Evolutionary conservation across 2,888 invertebrate genomes (phyloP).

Genomic region (Drosophila prolongata): DNA sequence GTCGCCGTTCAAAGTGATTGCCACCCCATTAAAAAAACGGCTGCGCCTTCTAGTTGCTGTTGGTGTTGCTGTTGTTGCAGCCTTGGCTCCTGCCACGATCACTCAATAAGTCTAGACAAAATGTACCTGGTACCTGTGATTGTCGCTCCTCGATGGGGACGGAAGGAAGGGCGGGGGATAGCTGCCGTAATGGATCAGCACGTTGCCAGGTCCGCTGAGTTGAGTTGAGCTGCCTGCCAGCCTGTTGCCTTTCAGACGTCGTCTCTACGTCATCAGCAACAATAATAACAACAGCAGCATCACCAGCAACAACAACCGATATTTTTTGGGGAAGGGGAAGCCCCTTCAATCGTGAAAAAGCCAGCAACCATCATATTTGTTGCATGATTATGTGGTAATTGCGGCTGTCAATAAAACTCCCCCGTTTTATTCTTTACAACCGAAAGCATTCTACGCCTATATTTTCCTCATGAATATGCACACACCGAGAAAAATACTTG

Average conservation of each 20-base stretch:
- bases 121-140: conserved; percentile 75
- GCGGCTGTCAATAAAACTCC: conserved; percentile 84
- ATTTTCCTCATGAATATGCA: conserved; percentile 49
- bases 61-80: conserved; percentile 41
- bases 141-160: conserved; percentile 63
- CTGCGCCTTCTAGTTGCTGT: conserved; percentile 57
- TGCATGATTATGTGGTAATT: conserved; percentile 82
- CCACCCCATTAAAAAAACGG: conserved; percentile 82
- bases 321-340: conserved; percentile 7
- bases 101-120: conserved; percentile 81
- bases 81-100: conserved; percentile 78
- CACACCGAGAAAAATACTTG: not conserved
- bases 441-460: conserved; percentile 78
- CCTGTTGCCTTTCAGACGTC: conserved; percentile 54
- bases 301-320: not conserved
- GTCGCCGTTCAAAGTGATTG: conserved; percentile 81
- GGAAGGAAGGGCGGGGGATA: conserved; percentile 12
- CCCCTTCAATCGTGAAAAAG: conserved; percentile 32
- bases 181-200: conserved; percentile 78
- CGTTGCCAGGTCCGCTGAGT: conserved; percentile 56
- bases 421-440: conserved; percentile 80
- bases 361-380: conserved; percentile 74
- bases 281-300: conserved; percentile 35
- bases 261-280: conserved; percentile 66
- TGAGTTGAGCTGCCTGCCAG: conserved; percentile 62